These are phyloP conservation scores for Pseudomyrmex pallidus DNA, from an alignment of 1,140 invertebrate species.

Conservation along the genomic window DNA sequence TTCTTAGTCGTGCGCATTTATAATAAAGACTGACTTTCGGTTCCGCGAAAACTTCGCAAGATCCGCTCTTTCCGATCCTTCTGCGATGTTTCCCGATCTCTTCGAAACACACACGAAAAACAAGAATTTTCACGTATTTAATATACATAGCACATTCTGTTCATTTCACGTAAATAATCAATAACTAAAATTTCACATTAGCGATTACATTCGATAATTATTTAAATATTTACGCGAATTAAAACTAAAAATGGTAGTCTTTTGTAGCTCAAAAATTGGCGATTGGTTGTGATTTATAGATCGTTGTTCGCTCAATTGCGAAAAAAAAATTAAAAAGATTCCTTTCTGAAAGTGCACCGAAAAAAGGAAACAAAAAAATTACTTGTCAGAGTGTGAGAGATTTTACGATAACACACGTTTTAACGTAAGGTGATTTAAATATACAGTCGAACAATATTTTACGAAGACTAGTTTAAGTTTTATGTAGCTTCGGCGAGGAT, in stretches of 20 bases:
- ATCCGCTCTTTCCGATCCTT: background rate
- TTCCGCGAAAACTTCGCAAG: background rate
- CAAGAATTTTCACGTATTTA: background rate
- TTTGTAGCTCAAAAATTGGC: background rate
- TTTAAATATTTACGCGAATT: constrained; percentile 1
- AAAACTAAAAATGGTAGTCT: background rate
- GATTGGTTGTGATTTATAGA: too few relatives aligned
- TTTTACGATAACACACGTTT: too few relatives aligned
- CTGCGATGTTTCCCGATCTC: background rate
- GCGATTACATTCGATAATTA: constrained; percentile 14
- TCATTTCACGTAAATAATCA: background rate
- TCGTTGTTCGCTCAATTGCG: too few relatives aligned
- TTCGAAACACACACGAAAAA: background rate
- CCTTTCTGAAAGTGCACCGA: too few relatives aligned
- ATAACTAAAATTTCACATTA: background rate
- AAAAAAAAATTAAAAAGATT: too few relatives aligned
- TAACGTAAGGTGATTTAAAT: too few relatives aligned
- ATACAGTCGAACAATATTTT: too few relatives aligned
- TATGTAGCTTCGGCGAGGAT: background rate
- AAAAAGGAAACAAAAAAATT: too few relatives aligned
- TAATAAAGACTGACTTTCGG: constrained; percentile 8
- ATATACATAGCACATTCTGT: constrained; percentile 1
- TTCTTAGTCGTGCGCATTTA: background rate
- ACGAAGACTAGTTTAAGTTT: too few relatives aligned
- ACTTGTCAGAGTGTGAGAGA: too few relatives aligned